Base-by-base conservation (phyloP, 2,888 invertebrate genomes). In the Chrysomela aeneicollis region DNA sequence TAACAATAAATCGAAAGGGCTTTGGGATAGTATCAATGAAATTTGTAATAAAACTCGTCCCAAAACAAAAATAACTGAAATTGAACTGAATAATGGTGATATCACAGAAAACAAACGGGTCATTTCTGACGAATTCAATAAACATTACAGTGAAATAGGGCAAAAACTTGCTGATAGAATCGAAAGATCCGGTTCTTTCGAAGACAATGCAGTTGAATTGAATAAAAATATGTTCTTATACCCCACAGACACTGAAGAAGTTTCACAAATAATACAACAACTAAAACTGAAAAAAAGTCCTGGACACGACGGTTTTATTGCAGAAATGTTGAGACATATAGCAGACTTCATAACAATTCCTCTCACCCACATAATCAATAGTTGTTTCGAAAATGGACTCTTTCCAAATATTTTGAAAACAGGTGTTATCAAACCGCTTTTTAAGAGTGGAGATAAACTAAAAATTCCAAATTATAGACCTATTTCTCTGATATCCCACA, bases 221-320 rank as follows among this genome's bases (percentile, higher is more conserved):
- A 3, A 26, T 5, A 26, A 26, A 5, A 26, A 6, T 26, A 26
- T 26, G 6, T 42, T 42, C 17, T 4, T 15, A 9, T 42, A 42
- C 10, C 17, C 42, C 42, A 42, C 42, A 10, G 8, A 42, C 10
- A 3, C 2, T 2, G 17, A 42, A n/a, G 17, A 42, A 42, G 17
- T 42, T 10, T 15, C 8, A 4, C 4, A 42, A 6, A 42, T 42
- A 6, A 42, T 42, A 4, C 4, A 42, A 42, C 5, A 42, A 42
- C 10, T 42, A 3, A 42, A 42, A 42, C 42, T 3, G 8, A 42
- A 42, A 6, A 42, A 42, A 42, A 17, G 3, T 26, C 6, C 26
- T 3, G 42, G 42, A 17, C 2, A 17, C 74, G 85, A 0, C 69
- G 86, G 1, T 75, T 89, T 69, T 81, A 89, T 61, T 88, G 88